A percentile compares a stretch with the other conserved stretches of the same genome.
These are phyloP conservation scores for Myxocyprinus asiaticus DNA, from an alignment of 2,113 vertebrate species.

Conservation along the genomic window DNA sequence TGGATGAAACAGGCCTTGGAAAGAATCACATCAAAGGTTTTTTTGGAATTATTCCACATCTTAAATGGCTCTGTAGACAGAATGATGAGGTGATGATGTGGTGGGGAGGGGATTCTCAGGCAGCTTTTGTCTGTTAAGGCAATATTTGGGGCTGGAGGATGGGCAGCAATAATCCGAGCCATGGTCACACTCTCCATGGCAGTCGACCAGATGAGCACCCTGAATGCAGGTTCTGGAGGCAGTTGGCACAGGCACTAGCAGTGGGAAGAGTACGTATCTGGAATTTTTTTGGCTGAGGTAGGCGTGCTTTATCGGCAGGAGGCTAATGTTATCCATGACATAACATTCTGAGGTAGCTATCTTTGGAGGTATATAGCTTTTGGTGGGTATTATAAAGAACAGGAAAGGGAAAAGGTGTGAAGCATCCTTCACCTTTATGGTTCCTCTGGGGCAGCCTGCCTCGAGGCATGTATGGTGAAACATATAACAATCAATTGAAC, in stretches of 20 bases:
- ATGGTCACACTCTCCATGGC: slow-evolving; percentile 57
- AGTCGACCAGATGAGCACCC: slow-evolving; percentile 59
- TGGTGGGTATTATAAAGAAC: slow-evolving; percentile 35
- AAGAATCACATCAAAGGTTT: background rate
- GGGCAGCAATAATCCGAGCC: slow-evolving; percentile 37
- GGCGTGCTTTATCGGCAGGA: slow-evolving; percentile 59
- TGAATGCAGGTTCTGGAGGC: slow-evolving; percentile 48
- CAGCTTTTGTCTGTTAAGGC: slow-evolving; percentile 46
- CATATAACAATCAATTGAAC: slow-evolving; percentile 49
- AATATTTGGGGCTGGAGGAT: slow-evolving; percentile 25
- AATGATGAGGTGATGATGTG: no score
- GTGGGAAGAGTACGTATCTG: slow-evolving; percentile 37
- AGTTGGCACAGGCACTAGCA: slow-evolving; percentile 58
- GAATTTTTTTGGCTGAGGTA: slow-evolving; percentile 63
- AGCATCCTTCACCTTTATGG: slow-evolving; percentile 30
- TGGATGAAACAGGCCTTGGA: background rate
- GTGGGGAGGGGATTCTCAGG: background rate
- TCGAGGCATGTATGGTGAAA: slow-evolving; percentile 56
- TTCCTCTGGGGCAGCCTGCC: slow-evolving; percentile 57
- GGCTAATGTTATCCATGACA: slow-evolving; percentile 58
- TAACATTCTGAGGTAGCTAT: slow-evolving; percentile 73
- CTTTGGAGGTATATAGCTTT: slow-evolving; percentile 68
- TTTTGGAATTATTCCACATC: background rate
- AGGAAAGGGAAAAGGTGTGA: slow-evolving; percentile 7
- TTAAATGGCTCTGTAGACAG: background rate